phyloP scores from a whole-genome alignment of 2,888 invertebrate species.

The Nezara viridula region DNA sequence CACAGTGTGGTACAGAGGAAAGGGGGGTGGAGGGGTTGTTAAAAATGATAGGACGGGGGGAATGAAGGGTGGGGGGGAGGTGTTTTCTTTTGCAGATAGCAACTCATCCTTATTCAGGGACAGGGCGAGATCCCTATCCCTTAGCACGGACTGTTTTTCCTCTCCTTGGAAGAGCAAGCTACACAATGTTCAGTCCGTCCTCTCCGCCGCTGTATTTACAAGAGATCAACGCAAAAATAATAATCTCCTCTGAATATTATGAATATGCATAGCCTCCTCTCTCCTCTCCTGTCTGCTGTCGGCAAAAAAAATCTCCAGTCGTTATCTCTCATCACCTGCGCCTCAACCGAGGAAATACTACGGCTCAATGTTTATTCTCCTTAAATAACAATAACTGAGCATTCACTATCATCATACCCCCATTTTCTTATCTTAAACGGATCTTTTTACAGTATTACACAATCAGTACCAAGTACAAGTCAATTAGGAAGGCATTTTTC shows the following conservation, averaged over 20 bases:
- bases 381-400: not conserved
- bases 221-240: slow-evolving; percentile 33
- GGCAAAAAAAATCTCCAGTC: not conserved
- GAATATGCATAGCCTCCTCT: not conserved
- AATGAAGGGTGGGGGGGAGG: not conserved
- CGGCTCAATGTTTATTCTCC: not conserved
- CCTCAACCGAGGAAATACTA: not conserved
- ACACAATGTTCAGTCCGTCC: not conserved
- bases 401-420: not conserved
- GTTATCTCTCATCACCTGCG: not conserved
- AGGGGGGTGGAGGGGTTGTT: not conserved
- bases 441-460: no score
- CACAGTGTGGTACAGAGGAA: not conserved
- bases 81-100: slow-evolving; percentile 26
- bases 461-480: no score
- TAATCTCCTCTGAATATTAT: slow-evolving; percentile 18
- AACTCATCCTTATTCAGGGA: slow-evolving; percentile 33
- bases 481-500: no score
- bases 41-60: not conserved
- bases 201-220: not conserved
- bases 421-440: no score
- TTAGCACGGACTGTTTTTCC: not conserved
- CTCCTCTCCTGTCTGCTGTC: not conserved
- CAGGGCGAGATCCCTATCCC: not conserved
- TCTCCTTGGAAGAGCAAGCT: not conserved